Evolutionary conservation across 2,888 invertebrate species (phyloP).

Genomic region (Dynastes grantii): DNA sequence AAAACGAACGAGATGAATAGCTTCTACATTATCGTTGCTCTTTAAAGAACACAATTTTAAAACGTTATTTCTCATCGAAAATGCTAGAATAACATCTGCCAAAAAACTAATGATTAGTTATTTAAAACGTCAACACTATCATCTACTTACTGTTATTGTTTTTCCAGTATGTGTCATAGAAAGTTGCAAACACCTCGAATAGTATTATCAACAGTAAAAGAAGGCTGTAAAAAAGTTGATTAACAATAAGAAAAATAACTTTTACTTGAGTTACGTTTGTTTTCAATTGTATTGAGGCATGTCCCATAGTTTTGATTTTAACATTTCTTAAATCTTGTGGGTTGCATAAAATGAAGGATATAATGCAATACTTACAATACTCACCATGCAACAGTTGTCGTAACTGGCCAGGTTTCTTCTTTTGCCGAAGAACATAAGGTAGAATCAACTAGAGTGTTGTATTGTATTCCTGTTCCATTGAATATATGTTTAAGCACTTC

Average conservation of each 20-base stretch:
- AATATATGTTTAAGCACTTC: conserved; percentile 72
- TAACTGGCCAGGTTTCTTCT: conserved; percentile 56
- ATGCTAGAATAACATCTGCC: conserved; percentile 74
- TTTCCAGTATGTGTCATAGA: conserved; percentile 62
- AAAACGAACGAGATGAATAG: conserved; percentile 79
- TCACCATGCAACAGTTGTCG: conserved; percentile 64
- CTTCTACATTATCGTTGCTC: conserved; percentile 74
- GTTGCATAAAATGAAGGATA: not conserved
- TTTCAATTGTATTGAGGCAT: no score
- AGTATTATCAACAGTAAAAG: conserved; percentile 62
- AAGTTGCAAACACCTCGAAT: conserved; percentile 62
- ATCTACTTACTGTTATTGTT: conserved; percentile 61
- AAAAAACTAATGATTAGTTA: conserved; percentile 54
- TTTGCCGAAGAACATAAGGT: conserved; percentile 75
- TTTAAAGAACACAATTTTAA: conserved; percentile 73
- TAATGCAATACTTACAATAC: conserved; percentile 9
- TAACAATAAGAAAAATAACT: no score
- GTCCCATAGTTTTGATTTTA: no score
- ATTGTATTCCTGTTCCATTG: conserved; percentile 73
- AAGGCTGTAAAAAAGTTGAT: conserved; percentile 60
- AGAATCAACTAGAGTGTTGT: conserved; percentile 75
- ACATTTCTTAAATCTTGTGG: not conserved
- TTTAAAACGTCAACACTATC: not conserved
- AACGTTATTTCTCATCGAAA: conserved; percentile 77
- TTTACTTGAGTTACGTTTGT: no score